Base-by-base conservation (phyloP, 2,113 vertebrate genomes). In the Puntigrus tetrazona region DNA sequence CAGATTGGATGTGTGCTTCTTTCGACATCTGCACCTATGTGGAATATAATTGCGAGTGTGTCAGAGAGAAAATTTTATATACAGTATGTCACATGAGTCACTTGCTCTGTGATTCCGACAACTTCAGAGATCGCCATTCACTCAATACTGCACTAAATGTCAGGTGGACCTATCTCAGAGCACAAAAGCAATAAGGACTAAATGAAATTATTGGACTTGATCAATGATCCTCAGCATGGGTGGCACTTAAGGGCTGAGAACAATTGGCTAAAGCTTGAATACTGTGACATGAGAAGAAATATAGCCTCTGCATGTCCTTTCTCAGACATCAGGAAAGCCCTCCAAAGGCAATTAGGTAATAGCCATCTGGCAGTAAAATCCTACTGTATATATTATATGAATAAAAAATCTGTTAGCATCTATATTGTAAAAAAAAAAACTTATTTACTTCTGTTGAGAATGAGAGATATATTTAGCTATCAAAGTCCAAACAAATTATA, bases 101-200 rank as follows among this genome's bases (percentile, higher is more conserved):
- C 78, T 81, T 47, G 59, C 59, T 47, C 11, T 50, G 79, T 81
- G 45, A 38, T 50, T 70, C 43, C 10, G 22, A 50, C 43, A 70
- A 81, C 45, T 70, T 70, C 29, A 36, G 45, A 69, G 43, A 45
- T 45, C 18, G 25, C 7, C 13, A 8, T 81, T 81, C 79, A 55
- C 45, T 81, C 79, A 81, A 70, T 20, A 65, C 3, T 70, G 79
- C 79, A 27, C 29, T 55, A 38, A 81, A 81, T 70, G 79, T 38
- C 79, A 81, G 22, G 45, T 11, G 13, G 22, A 22, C 70, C 7
- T 81, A 38, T 25, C 43, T 70, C 65, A 70, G 20, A 38, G 31
- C 43, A 29, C 78, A 67, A 50, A 67, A 31, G 78, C 61, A 81
- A 67, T 69, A 47, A 81, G 11, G 11, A 20, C 16, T 70, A 70